Evolutionary conservation across 2,797 vertebrate species (phyloP).

Genomic region (Urophycis tenuis): DNA sequence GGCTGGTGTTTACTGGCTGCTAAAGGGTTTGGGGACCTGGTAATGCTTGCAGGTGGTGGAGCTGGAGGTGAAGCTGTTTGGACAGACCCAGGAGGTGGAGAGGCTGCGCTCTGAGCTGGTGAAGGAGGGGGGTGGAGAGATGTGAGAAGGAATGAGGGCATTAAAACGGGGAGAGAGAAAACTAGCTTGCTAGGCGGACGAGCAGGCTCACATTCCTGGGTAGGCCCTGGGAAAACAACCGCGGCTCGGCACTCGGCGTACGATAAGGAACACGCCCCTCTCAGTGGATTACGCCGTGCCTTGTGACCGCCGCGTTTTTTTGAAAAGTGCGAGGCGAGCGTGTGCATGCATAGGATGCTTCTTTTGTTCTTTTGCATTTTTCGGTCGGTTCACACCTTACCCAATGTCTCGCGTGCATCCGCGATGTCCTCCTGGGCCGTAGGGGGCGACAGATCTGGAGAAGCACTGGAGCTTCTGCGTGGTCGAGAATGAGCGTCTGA

Average conservation of each 20-base stretch:
- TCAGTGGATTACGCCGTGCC: not conserved
- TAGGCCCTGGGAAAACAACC: constrained; percentile 4
- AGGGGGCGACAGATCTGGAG: constrained; percentile 89
- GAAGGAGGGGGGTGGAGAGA: constrained; percentile 36
- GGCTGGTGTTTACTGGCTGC: not conserved
- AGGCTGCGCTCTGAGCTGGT: constrained; percentile 84
- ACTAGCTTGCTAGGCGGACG: not conserved
- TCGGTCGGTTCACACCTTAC: not conserved
- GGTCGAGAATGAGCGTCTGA: constrained; percentile 84
- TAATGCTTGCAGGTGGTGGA: constrained; percentile 73
- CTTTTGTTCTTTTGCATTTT: not conserved
- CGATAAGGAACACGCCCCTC: not conserved
- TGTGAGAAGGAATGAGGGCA: not conserved
- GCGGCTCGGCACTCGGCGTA: not conserved
- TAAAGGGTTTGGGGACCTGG: not conserved
- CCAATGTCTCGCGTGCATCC: not conserved
- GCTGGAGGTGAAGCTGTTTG: constrained; percentile 81
- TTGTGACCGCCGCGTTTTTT: constrained; percentile 1
- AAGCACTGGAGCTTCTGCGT: constrained; percentile 88
- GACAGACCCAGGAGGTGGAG: constrained; percentile 83
- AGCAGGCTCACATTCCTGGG: constrained; percentile 33
- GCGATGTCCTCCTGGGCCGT: constrained; percentile 7
- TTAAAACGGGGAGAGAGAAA: not conserved
- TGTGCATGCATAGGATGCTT: not conserved
- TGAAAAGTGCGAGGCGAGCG: not conserved